phyloP scores from a whole-genome alignment of 2,888 invertebrate species.

The Diplazon laetatorius region DNA sequence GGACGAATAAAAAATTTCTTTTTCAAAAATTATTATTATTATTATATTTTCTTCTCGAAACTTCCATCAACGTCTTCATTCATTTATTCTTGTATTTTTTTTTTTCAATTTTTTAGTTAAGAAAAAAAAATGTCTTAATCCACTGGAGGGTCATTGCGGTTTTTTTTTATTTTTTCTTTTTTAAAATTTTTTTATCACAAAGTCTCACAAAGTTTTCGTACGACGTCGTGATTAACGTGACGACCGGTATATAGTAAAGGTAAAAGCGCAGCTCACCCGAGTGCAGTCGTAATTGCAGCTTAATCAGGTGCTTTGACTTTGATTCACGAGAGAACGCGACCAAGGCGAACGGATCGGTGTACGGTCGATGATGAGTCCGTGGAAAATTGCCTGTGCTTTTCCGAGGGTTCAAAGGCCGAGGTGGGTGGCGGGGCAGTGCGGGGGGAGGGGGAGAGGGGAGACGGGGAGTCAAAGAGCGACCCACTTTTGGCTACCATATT shows the following conservation, averaged over 20 bases:
- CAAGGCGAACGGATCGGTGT: no score
- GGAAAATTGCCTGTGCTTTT: not conserved
- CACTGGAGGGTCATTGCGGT: slow-evolving; percentile 3
- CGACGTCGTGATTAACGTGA: slow-evolving; percentile 37
- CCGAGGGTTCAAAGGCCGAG: no score
- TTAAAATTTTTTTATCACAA: no score
- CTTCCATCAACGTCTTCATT: no score
- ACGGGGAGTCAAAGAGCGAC: no score
- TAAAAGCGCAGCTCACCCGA: not conserved
- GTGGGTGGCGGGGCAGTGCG: not conserved
- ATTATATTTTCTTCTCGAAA: slow-evolving; percentile 14
- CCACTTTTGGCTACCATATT: no score
- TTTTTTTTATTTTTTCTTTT: not conserved
- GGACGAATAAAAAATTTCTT: no score
- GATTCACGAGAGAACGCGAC: no score
- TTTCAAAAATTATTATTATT: slow-evolving; percentile 3
- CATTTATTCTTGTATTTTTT: slow-evolving; percentile 11
- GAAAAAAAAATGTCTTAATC: no score
- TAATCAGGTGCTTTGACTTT: slow-evolving; percentile 16
- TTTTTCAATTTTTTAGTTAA: slow-evolving; percentile 11
- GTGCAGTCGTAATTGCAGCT: slow-evolving; percentile 3
- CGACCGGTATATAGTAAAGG: no score
- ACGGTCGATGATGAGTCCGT: not conserved
- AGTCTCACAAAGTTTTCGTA: no score
- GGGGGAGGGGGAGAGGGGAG: no score